Percentiles rank a stretch among this genome's conserved stretches.
Conservation (phyloP, 2,113 vertebrate species). For the Ursus arctos region DNA sequence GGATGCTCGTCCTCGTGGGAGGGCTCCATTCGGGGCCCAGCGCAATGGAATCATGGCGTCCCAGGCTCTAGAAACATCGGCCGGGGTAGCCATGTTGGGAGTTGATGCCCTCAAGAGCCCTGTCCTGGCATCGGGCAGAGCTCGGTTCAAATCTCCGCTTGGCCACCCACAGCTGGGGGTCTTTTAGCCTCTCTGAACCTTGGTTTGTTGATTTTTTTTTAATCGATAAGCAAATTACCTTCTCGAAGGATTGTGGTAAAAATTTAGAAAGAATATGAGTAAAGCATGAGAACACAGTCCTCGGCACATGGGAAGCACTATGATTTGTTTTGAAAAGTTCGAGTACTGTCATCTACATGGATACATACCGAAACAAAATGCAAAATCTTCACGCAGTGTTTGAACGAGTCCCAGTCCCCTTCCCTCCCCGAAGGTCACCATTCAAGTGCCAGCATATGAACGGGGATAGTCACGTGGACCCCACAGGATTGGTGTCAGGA, state of each 20-base stretch:
- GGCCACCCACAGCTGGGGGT: neutral
- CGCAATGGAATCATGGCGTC: neutral
- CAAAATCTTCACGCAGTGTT: neutral
- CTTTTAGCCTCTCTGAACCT: neutral
- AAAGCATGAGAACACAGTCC: neutral
- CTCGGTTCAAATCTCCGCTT: neutral
- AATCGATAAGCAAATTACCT: neutral
- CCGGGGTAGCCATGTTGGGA: rapidly evolving
- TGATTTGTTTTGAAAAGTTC: neutral
- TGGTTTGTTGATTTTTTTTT: neutral
- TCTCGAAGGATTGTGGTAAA: neutral
- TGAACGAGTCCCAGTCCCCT: neutral
- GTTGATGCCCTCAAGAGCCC: rapidly evolving
- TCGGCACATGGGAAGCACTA: neutral
- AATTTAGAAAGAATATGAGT: neutral
- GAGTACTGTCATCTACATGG: neutral
- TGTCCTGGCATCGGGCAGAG: neutral
- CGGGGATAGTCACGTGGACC: too few species aligned
- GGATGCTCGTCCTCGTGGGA: rapidly evolving
- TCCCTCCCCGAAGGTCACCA: neutral
- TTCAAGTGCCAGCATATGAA: neutral
- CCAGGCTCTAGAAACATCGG: rapidly evolving
- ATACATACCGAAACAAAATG: neutral
- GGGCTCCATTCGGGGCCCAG: rapidly evolving
- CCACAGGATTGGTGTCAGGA: neutral